These are phyloP conservation scores for Anniella stebbinsi DNA, from an alignment of 2,797 vertebrate genomes.

Conservation along the genomic window DNA sequence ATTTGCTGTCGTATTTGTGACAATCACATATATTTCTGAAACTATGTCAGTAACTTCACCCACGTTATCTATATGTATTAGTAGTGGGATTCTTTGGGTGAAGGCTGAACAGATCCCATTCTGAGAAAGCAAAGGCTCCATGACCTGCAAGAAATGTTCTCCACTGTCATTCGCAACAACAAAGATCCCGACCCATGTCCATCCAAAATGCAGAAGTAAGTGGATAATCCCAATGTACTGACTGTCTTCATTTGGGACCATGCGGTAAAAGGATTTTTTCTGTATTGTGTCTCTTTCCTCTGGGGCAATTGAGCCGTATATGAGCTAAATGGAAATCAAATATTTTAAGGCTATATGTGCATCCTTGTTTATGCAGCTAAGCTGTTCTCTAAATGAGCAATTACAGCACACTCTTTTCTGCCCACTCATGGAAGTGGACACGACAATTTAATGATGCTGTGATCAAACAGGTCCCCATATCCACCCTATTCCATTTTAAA, in stretches of 20 bases:
- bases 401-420: too few species aligned
- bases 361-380: too few species aligned
- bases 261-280: neutral
- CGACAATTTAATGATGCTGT: too few species aligned
- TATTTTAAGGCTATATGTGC: too few species aligned
- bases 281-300: neutral
- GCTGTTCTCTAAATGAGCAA: too few species aligned
- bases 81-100: neutral
- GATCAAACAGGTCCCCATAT: too few species aligned
- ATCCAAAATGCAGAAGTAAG: constrained; percentile 1
- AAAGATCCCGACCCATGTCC: constrained; percentile 13
- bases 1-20: neutral
- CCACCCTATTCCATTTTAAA: too few species aligned
- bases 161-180: neutral
- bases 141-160: neutral
- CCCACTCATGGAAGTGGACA: too few species aligned
- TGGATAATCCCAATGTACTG: neutral
- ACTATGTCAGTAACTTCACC: neutral
- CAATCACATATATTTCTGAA: neutral
- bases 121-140: neutral
- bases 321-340: neutral
- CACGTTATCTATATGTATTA: neutral
- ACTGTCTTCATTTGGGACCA: neutral
- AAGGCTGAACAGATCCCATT: neutral
- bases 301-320: neutral